Evolutionary conservation across 2,113 vertebrate species (phyloP), one percentile per base, ranked within the genome.

Genomic region (Eulemur macaco): DNA sequence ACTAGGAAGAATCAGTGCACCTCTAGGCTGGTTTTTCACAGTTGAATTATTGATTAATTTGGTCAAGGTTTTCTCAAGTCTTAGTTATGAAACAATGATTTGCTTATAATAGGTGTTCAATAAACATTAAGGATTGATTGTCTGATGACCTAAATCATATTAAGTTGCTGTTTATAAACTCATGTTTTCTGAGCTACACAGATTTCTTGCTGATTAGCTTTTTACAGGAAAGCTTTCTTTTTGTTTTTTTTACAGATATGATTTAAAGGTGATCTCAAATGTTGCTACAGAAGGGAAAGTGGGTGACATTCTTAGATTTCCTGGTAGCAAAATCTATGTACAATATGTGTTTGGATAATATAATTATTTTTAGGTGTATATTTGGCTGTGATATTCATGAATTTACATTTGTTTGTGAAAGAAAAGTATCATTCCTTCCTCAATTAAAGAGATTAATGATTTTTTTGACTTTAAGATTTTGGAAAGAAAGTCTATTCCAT

Each of bases 21-120:
- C 39, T 89, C 69, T 92, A 52, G 63, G 29, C 39, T 97, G 96
- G 31, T 95, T 90, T 86, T 83, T 89, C 68, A 91, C 45, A 63
- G 39, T 83, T 83, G 56, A 96, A 63, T 90, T 86, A 86, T 60
- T 91, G 80, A 86, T 60, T 91, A 74, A 89, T 87, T 96, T 97
- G 31, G 56, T 68, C 15, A 86, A 89, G 21, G 6, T 73, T 89
- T 20, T 89, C 63, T 42, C 4, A 95, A 86, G 17, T 88, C 69
- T 85, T 27, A 71, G 34, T 76, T 92, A 85, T 80, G 34, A 94
- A 94, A 68, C 69, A 97, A n/a, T 94, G 47, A 77, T 84, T 95
- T 94, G 37, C 8, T 93, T 20, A 60, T 89, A 92, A 82, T 89
- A 96, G 27, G 10, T 96, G 77, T 92, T 97, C 84, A 96, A n/a